These are phyloP conservation scores for Isurus oxyrinchus DNA, from an alignment of 2,113 vertebrate genomes.

Conservation along the genomic window DNA sequence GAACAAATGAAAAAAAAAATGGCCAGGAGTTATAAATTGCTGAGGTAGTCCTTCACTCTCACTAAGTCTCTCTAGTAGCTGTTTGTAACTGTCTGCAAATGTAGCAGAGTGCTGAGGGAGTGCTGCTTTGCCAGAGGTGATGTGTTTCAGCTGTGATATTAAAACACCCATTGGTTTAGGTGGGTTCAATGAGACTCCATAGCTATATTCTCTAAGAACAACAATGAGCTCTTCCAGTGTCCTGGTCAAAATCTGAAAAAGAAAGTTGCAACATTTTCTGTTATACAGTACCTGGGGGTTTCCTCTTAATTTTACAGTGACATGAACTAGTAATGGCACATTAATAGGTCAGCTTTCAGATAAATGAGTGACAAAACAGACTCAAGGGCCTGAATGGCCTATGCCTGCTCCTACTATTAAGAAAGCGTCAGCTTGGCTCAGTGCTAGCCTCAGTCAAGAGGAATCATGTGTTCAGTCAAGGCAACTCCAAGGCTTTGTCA, in stretches of 20 bases:
- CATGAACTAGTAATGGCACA: not conserved
- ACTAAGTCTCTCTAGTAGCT: not conserved
- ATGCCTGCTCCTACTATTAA: not conserved
- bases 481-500: not conserved
- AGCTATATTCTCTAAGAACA: not conserved
- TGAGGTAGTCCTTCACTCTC: not conserved
- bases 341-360: not conserved
- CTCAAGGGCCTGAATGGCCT: not conserved
- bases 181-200: not conserved
- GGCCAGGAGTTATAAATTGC: not conserved
- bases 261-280: not conserved
- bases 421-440: not conserved
- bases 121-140: not conserved
- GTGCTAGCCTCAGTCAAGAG: not conserved
- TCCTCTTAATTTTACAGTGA: not conserved
- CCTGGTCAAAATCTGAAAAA: not conserved
- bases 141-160: not conserved
- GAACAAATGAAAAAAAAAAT: too few species aligned
- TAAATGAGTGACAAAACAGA: not conserved
- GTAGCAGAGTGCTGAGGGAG: not conserved
- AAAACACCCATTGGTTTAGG: not conserved
- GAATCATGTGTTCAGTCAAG: not conserved
- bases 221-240: not conserved
- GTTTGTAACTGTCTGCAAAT: not conserved
- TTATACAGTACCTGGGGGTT: not conserved